Base-by-base conservation (phyloP, 2,888 invertebrate genomes). In the Orthosia gothica region DNA sequence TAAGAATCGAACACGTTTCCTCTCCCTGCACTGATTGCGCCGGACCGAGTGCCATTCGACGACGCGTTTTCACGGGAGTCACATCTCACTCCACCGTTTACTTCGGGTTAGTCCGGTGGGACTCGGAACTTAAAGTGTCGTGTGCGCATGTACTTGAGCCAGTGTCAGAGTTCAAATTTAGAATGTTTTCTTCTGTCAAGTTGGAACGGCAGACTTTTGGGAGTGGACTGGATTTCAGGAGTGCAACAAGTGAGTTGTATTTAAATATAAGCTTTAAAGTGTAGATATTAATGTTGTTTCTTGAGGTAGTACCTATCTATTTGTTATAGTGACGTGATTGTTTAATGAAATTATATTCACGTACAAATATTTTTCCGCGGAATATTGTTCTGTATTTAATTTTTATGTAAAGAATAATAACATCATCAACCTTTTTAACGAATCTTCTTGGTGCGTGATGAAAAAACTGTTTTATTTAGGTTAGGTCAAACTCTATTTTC, bases 11-110 rank as follows among this genome's bases (percentile, higher is more conserved):
- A 45, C 63, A 63, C 65, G 59, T 71, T 72, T 73, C 72, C 72
- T 74, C 71, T 63, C 70, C 68, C 50, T 82, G 64, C 74, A 78
- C 58, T 85, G 86, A 87, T 83, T 83, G 70, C 12, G 0, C 20
- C 54, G 69, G 59, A 67, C 55, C 67, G 57, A 49, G 40, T 18
- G 32, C 78, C 85, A 86, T 72, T 86, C 62, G 70, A 20, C 52
- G 26, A 32, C 71, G 50, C 52, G 67, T 55, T 62, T 45, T 52
- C 68, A 70, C 13, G 64, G 58, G 57, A 65, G 74, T 63, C 70
- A 58, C 78, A 79, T 86, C 88, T 80, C 45, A 63, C 66, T 69
- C 57, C 63, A 59, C 32, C 54, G 54, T 16, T 15, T 77, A 61
- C 20, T 61, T 76, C 77, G 82, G 54, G 76, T 40, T 15, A 15